A percentile compares a stretch with the other conserved stretches of the same genome.
These are phyloP conservation scores for Emydura subglobosa DNA, from an alignment of 2,113 vertebrate species.

Conservation along the genomic window DNA sequence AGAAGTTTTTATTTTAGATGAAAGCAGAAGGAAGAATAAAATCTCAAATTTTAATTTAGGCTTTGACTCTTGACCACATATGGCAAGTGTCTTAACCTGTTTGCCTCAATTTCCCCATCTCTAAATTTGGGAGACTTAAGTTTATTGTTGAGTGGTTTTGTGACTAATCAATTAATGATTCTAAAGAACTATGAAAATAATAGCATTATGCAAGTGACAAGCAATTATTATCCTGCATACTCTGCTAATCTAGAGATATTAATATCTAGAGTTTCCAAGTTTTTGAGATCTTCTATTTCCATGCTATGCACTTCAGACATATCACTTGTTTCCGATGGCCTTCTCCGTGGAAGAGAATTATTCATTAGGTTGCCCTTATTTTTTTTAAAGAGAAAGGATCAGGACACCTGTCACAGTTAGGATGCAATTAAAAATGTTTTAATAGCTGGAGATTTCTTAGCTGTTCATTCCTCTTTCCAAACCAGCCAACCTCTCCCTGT, in stretches of 20 bases:
- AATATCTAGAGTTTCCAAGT: not conserved
- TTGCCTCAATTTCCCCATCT: not conserved
- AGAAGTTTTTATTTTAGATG: not conserved
- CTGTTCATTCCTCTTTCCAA: not conserved
- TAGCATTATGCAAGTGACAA: not conserved
- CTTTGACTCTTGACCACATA: not conserved
- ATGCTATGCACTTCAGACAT: not conserved
- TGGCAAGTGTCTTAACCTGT: not conserved
- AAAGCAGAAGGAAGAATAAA: not conserved
- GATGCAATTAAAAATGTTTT: not conserved
- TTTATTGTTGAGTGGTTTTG: not conserved
- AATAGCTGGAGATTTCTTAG: not conserved
- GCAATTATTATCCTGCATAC: not conserved
- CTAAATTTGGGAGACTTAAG: not conserved
- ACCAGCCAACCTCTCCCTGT: not conserved
- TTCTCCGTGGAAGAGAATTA: not conserved
- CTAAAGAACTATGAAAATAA: not conserved
- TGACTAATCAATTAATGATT: not conserved
- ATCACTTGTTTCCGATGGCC: rapidly evolving
- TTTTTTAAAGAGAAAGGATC: not conserved
- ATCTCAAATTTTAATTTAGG: not conserved
- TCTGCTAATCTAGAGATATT: not conserved
- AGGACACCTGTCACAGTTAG: not conserved
- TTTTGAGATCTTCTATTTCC: not conserved
- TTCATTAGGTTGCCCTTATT: not conserved